Conservation (phyloP, 2,113 vertebrate species). For the Mustelus asterias region DNA sequence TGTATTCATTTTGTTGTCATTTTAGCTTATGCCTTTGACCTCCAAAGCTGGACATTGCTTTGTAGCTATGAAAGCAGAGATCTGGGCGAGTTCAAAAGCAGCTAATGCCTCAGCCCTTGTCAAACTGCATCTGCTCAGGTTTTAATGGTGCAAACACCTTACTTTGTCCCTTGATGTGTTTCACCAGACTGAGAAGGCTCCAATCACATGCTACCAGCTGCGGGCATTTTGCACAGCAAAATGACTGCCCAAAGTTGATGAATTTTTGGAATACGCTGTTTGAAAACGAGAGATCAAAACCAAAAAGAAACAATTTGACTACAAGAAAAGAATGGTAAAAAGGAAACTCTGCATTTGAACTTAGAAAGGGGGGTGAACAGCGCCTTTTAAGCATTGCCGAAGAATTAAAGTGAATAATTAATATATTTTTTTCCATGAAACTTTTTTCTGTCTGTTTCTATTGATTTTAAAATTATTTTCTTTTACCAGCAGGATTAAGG, state of each 20-base stretch:
- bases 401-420: not conserved
- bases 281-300: not conserved
- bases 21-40: not conserved
- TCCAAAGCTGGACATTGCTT: not conserved
- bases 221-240: not conserved
- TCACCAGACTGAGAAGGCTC: not conserved
- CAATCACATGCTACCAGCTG: not conserved
- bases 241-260: not conserved
- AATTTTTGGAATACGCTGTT: not conserved
- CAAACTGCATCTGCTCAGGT: not conserved
- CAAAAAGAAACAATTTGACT: not conserved
- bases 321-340: not conserved
- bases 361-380: not conserved
- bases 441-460: not conserved
- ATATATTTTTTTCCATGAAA: not conserved
- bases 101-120: not conserved
- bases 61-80: not conserved
- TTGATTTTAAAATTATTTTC: not conserved
- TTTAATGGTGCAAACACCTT: not conserved
- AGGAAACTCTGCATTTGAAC: not conserved
- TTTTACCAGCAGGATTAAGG: not conserved
- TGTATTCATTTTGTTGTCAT: not conserved
- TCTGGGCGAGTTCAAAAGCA: not conserved
- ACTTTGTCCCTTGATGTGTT: not conserved
- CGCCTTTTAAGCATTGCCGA: not conserved